phyloP scores from a whole-genome alignment of 2,888 invertebrate species.

The Meganola albula region DNA sequence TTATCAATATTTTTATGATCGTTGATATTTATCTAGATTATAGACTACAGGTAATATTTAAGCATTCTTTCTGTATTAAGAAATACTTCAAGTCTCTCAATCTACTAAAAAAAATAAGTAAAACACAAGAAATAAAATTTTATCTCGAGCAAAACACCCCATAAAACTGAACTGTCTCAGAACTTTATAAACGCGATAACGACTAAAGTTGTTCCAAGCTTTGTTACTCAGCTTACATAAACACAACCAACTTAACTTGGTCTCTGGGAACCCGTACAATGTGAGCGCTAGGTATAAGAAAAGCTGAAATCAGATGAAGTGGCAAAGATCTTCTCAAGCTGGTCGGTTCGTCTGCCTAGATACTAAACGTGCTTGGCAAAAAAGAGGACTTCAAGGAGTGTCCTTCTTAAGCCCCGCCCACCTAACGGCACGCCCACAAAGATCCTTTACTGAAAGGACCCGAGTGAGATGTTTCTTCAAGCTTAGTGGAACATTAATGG shows the following conservation, averaged over 20 bases:
- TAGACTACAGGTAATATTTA: no score
- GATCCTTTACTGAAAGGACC: conserved; percentile 47
- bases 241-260: conserved; percentile 45
- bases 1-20: no score
- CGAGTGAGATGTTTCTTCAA: conserved; percentile 65
- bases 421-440: conserved; percentile 61
- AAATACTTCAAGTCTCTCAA: conserved; percentile 14
- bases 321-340: conserved; percentile 46
- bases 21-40: no score
- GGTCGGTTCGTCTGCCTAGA: conserved; percentile 62
- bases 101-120: conserved; percentile 46
- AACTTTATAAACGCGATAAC: conserved; percentile 78
- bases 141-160: conserved; percentile 76
- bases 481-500: conserved; percentile 49
- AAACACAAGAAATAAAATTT: conserved; percentile 70
- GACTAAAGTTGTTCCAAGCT: conserved; percentile 71
- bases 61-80: no score
- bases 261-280: conserved; percentile 27
- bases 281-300: conserved; percentile 11
- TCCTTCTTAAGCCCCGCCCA: conserved; percentile 66
- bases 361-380: conserved; percentile 65
- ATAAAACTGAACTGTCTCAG: conserved; percentile 74
- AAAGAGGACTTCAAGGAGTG: conserved; percentile 75
- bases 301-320: conserved; percentile 30
- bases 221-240: conserved; percentile 70